These are phyloP conservation scores for Lanistes nyassanus DNA, from an alignment of 1,140 invertebrate species.

Conservation along the genomic window DNA sequence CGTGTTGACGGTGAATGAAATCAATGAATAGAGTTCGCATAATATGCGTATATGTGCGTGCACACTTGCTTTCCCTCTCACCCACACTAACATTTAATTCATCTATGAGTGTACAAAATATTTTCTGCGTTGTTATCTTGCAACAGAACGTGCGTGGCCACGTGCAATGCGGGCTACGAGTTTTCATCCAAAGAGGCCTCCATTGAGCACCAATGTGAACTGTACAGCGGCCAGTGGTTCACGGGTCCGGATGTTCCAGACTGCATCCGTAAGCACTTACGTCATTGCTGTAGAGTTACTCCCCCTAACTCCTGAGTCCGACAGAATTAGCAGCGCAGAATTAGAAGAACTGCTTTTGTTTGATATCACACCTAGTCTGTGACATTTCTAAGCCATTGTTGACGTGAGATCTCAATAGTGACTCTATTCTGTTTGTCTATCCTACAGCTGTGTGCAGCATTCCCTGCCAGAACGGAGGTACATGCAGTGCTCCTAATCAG, in stretches of 20 bases:
- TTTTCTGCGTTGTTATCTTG: neutral
- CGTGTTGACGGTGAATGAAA: neutral
- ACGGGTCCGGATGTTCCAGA: slow-evolving; percentile 10
- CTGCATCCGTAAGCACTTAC: slow-evolving; percentile 6
- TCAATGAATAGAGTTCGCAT: neutral
- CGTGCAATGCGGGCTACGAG: slow-evolving; percentile 14
- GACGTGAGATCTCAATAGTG: too few relatives aligned
- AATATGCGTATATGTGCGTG: neutral
- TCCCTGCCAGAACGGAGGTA: slow-evolving; percentile 80
- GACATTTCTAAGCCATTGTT: too few relatives aligned
- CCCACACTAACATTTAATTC: neutral
- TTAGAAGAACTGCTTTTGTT: too few relatives aligned
- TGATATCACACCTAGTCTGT: too few relatives aligned
- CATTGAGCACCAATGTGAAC: slow-evolving; percentile 14
- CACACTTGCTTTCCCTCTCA: neutral
- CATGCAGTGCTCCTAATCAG: slow-evolving; percentile 76
- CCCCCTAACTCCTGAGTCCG: too few relatives aligned
- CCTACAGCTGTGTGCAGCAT: slow-evolving; percentile 77
- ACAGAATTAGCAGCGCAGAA: too few relatives aligned
- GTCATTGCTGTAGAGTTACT: neutral
- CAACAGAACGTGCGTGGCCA: slow-evolving; percentile 7
- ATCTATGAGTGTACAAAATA: too few relatives aligned
- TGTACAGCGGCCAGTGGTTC: slow-evolving; percentile 1
- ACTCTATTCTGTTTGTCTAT: neutral
- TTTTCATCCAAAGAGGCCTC: neutral